Evolutionary conservation across 2,797 vertebrate genomes (phyloP), one percentile per base, ranked within the genome.

Genomic region (Rhynchonycteris naso): DNA sequence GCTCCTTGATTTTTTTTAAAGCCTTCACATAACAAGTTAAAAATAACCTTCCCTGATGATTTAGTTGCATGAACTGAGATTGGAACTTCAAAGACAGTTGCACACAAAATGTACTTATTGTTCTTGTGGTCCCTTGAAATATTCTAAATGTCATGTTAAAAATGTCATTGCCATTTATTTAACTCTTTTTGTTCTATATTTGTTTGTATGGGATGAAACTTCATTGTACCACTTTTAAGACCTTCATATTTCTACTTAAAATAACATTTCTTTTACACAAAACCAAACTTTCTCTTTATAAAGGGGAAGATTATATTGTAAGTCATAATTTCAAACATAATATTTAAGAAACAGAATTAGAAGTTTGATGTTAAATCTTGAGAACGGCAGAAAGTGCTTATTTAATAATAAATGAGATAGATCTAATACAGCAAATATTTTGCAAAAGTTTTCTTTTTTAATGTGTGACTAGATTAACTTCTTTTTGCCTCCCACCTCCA

Each of bases 21-120:
- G 43, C 66, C 79, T 97, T 98, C 97, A 96, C 91, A 91, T 97
- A 98, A 96, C 80, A 97, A 96, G 96, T 96, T 98, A 98, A 98
- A 98, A 98, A 98, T 98, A 98, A 97, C 95, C 72, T 94, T 96
- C 95, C 92, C 91, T 93, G 94, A 95, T 97, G 79, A 96, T 97
- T 98, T 98, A 98, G 90, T 97, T 96, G 86, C 96, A 95, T 95
- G 97, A 98, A 97, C 93, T 78, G 91, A 98, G 96, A 97, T 98
- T 98, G 98, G 97, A 97, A 97, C 95, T 98, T 98, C 97, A 98
- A 98, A 98, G 97, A 96, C 95, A 96, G 96, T 97, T 92, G 88
- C 66, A 95, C 97, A 96, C 85, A 56, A 94, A 79, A 71, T 96
- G 79, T 69, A 93, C 87, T 96, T 98, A 95, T 69, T 93, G 43